Evolutionary conservation across 2,888 invertebrate genomes (phyloP).

Genomic region (Mythimna vitellina): DNA sequence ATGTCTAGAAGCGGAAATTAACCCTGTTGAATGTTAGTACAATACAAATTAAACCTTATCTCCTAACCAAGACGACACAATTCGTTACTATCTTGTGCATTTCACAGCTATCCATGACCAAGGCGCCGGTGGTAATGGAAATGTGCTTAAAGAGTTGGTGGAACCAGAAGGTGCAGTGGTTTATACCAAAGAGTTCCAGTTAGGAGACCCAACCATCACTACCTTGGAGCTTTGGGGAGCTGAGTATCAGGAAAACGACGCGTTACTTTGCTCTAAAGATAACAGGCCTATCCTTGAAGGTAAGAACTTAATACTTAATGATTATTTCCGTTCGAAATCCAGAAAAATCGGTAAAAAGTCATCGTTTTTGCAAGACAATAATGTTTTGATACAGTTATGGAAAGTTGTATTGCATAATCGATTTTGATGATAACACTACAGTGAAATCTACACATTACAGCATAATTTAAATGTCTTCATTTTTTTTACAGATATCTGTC

Average conservation of each 20-base stretch:
- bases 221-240: conserved; percentile 99
- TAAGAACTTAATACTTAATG: conserved; percentile 45
- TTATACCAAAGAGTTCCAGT: conserved; percentile 95
- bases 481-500: conserved; percentile 92
- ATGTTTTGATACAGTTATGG: too few relatives aligned
- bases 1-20: conserved; percentile 95
- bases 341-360: too few relatives aligned
- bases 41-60: background rate
- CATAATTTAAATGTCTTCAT: too few relatives aligned
- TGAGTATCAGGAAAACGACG: conserved; percentile 99
- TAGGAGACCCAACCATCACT: conserved; percentile 98
- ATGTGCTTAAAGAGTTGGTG: conserved; percentile 98
- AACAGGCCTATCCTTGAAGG: conserved; percentile 92
- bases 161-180: conserved; percentile 98
- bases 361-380: too few relatives aligned
- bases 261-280: conserved; percentile 94
- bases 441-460: too few relatives aligned
- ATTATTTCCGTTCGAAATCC: background rate
- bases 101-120: conserved; percentile 97
- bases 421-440: too few relatives aligned
- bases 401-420: too few relatives aligned
- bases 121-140: conserved; percentile 99
- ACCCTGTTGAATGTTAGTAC: conserved; percentile 94
- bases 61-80: background rate
- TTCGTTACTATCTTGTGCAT: background rate